Evolutionary conservation across 2,888 invertebrate genomes (phyloP).

Genomic region (Polydrusus cervinus): DNA sequence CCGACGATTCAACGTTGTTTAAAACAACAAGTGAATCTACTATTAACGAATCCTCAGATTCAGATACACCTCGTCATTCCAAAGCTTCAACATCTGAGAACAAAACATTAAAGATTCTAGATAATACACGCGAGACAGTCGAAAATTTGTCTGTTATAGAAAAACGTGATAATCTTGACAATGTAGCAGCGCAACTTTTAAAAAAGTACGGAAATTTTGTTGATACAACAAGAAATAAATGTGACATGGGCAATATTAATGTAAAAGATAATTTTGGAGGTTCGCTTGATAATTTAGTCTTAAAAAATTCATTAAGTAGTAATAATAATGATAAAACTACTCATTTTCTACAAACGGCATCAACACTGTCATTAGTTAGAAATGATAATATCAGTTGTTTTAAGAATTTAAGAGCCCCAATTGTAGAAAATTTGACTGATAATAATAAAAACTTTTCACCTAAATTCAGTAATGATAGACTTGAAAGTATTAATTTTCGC

Average conservation of each 20-base stretch:
- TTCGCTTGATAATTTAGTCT: constrained; percentile 3
- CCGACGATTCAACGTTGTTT: not conserved
- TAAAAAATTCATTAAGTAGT: not conserved
- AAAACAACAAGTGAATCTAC: not conserved
- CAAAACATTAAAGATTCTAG: not conserved
- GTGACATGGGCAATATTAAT: too few species aligned
- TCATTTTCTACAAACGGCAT: not conserved
- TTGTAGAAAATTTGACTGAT: not conserved
- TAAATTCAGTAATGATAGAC: constrained; percentile 18
- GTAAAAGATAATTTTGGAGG: constrained; percentile 9
- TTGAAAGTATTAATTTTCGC: constrained; percentile 46
- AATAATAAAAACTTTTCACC: not conserved
- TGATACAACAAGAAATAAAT: not conserved
- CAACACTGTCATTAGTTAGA: not conserved
- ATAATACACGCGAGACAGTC: not conserved
- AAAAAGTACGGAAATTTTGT: not conserved
- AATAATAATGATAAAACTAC: not conserved
- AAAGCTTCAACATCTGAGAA: not conserved
- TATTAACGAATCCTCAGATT: not conserved
- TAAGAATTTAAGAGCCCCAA: not conserved
- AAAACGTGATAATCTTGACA: not conserved
- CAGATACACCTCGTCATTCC: not conserved
- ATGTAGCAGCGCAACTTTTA: not conserved
- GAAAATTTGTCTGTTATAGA: not conserved
- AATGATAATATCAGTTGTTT: constrained; percentile 10